phyloP scores from a whole-genome alignment of 2,797 vertebrate species.

The Serranus cabrilla region DNA sequence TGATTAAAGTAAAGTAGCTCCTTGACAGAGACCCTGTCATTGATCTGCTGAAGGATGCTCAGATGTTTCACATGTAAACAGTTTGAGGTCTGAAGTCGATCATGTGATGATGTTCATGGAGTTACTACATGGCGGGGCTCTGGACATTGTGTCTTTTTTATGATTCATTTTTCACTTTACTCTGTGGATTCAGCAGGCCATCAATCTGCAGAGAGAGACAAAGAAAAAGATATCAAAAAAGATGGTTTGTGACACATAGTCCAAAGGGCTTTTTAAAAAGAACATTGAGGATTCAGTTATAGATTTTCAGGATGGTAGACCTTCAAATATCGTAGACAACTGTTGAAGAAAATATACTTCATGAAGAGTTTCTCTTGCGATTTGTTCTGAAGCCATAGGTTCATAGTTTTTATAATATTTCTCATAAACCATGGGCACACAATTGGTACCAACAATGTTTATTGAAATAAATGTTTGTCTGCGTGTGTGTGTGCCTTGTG shows the following conservation, averaged over 20 bases:
- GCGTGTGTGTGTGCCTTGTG: neutral
- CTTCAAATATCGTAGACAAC: neutral
- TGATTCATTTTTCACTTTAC: conserved; percentile 39
- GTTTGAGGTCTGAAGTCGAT: neutral
- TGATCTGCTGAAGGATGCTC: conserved; percentile 14
- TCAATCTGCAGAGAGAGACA: conserved; percentile 19
- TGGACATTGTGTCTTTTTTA: neutral
- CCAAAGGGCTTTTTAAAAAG: conserved; percentile 31
- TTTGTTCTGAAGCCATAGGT: conserved; percentile 13
- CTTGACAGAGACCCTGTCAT: neutral
- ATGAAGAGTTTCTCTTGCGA: neutral
- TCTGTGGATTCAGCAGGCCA: conserved; percentile 4
- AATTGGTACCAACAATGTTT: neutral
- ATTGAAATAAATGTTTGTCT: neutral
- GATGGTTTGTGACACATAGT: conserved; percentile 38
- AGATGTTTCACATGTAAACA: conserved; percentile 2
- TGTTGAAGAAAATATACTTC: conserved; percentile 25
- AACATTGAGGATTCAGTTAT: conserved; percentile 3
- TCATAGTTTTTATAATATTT: neutral
- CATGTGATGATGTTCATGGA: neutral
- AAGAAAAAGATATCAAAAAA: conserved; percentile 34
- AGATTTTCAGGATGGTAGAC: conserved; percentile 23
- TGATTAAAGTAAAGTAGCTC: conserved; percentile 9
- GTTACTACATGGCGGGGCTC: neutral
- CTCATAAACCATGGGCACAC: neutral